Conservation (phyloP, 2,797 vertebrate genomes). For the Paguma larvata region DNA sequence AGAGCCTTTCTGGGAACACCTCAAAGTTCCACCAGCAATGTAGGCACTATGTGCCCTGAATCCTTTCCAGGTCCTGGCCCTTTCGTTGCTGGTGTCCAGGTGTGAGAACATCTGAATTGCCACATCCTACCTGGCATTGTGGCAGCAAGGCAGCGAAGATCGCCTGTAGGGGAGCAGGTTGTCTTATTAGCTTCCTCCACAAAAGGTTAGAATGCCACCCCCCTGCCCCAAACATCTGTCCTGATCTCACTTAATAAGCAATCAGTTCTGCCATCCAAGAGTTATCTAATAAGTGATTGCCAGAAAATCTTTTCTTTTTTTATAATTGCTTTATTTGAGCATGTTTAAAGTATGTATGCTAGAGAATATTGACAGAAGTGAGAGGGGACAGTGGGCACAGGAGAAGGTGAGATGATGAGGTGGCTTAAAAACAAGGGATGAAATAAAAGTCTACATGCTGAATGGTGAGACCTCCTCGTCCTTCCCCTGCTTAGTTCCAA, state of each 20-base stretch:
- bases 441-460: background rate
- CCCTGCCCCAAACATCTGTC: background rate
- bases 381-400: background rate
- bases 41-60: background rate
- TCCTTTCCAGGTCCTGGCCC: background rate
- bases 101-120: background rate
- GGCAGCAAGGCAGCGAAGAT: background rate
- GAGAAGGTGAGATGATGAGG: background rate
- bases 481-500: background rate
- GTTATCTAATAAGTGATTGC: background rate
- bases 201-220: background rate
- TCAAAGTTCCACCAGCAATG: background rate
- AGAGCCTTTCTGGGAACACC: background rate
- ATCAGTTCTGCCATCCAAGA: constrained; percentile 9
- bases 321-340: background rate
- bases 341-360: background rate
- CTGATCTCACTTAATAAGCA: constrained; percentile 3
- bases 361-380: background rate
- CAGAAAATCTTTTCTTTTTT: constrained; percentile 8
- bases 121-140: background rate
- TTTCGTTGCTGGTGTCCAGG: background rate
- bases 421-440: background rate
- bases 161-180: background rate
- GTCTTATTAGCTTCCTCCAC: background rate
- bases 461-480: background rate